These are phyloP conservation scores for Piprites chloris DNA, from an alignment of 2,113 vertebrate species.

Conservation along the genomic window DNA sequence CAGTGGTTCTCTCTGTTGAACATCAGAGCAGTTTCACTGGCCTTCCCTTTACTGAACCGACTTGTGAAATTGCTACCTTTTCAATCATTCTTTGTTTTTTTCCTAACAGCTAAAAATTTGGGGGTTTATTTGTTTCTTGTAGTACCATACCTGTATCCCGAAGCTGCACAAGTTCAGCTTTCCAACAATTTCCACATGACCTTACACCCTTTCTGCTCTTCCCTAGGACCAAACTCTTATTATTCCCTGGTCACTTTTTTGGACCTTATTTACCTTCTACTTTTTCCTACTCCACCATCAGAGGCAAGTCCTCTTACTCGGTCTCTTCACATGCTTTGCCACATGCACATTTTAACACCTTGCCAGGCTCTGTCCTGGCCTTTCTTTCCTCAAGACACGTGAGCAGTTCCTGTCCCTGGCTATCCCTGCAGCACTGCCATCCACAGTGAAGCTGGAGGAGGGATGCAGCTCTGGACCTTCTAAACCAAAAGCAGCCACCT, in stretches of 20 bases:
- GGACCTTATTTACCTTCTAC: background rate
- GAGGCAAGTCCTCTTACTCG: background rate
- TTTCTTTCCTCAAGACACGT: background rate
- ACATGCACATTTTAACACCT: background rate
- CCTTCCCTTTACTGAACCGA: background rate
- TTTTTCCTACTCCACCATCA: background rate
- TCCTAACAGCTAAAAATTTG: background rate
- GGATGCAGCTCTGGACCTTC: background rate
- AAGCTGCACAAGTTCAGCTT: background rate
- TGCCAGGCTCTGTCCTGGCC: background rate
- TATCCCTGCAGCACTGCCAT: background rate
- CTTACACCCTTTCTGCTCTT: background rate
- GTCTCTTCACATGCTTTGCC: background rate
- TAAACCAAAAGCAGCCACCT: background rate
- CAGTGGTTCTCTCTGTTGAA: background rate
- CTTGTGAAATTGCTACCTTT: background rate
- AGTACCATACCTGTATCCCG: background rate
- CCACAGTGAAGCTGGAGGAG: background rate
- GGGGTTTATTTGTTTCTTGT: background rate
- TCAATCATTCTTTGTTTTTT: background rate
- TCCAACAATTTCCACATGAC: background rate
- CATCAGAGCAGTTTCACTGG: background rate
- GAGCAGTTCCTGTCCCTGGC: background rate
- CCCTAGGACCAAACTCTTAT: background rate
- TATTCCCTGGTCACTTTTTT: background rate